These are phyloP conservation scores for Varecia variegata DNA, from an alignment of 2,797 vertebrate genomes.

Conservation along the genomic window DNA sequence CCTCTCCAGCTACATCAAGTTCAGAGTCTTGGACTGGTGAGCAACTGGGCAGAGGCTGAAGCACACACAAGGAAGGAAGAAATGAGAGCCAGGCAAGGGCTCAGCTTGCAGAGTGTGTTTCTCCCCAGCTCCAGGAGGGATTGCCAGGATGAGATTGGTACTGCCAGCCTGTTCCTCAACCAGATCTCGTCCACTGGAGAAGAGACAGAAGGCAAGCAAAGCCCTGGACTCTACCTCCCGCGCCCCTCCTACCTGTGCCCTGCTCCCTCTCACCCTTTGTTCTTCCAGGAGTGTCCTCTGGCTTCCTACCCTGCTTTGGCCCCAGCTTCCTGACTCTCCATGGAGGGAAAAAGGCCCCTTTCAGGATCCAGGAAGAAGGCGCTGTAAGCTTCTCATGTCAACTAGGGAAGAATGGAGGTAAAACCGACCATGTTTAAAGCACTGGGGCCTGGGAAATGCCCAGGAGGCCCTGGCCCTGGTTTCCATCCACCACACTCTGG, in stretches of 20 bases:
- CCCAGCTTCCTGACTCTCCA: constrained; percentile 82
- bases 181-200: constrained; percentile 71
- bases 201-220: constrained; percentile 76
- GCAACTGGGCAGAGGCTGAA: background rate
- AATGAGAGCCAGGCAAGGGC: background rate
- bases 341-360: constrained; percentile 65
- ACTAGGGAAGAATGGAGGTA: background rate
- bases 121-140: constrained; percentile 26
- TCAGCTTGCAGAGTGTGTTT: background rate
- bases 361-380: constrained; percentile 47
- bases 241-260: accelerated
- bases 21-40: constrained; percentile 79
- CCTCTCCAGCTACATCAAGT: constrained; percentile 78
- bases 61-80: background rate
- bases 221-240: accelerated
- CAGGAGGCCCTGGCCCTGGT: background rate
- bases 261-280: background rate
- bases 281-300: constrained; percentile 68
- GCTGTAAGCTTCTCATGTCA: constrained; percentile 57
- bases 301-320: constrained; percentile 83
- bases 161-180: constrained; percentile 70
- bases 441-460: background rate
- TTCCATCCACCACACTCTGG: background rate
- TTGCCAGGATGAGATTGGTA: constrained; percentile 62
- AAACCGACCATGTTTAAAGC: background rate